Conservation (phyloP, 30 jellyfish, hydroid and myxozoan genomes). For the Rhopilema esculentum region DNA sequence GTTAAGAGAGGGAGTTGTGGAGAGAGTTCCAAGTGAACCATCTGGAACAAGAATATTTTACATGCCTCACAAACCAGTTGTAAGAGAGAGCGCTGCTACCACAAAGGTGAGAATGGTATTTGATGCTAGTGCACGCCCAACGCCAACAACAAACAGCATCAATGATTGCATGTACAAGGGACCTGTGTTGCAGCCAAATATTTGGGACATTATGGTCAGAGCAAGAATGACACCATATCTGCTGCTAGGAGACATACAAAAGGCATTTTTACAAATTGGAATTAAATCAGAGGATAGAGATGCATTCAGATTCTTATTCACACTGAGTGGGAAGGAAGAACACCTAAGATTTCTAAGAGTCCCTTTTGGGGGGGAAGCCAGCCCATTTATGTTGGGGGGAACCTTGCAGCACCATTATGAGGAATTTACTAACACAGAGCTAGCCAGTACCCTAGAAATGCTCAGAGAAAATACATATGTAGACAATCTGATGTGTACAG, state of each 20-base stretch:
- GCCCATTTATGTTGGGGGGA: constrained; percentile 46
- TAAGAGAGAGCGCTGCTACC: constrained; percentile 43
- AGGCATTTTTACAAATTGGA: constrained; percentile 58
- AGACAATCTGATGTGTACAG: constrained; percentile 29
- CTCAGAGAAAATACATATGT: constrained; percentile 8
- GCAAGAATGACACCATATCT: constrained; percentile 52
- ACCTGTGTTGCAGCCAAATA: constrained; percentile 49
- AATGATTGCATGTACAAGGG: constrained; percentile 47
- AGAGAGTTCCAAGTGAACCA: constrained; percentile 36
- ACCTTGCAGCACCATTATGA: constrained; percentile 29
- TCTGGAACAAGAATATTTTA: constrained; percentile 46
- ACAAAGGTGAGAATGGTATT: constrained; percentile 48
- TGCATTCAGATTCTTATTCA: constrained; percentile 64
- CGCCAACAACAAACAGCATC: constrained; percentile 13
- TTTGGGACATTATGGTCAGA: constrained; percentile 70
- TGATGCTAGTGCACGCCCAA: constrained; percentile 35
- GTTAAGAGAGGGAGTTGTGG: constrained; percentile 43
- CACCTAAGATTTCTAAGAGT: constrained; percentile 53
- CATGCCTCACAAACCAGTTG: constrained; percentile 60
- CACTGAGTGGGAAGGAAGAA: constrained; percentile 24
- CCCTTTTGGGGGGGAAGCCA: constrained; percentile 48
- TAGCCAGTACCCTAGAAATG: not conserved
- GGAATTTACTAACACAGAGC: not conserved
- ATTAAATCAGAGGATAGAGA: constrained; percentile 49
- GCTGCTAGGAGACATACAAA: constrained; percentile 34